Evolutionary conservation across 1,140 invertebrate genomes (phyloP).

Genomic region (Ostrea edulis): DNA sequence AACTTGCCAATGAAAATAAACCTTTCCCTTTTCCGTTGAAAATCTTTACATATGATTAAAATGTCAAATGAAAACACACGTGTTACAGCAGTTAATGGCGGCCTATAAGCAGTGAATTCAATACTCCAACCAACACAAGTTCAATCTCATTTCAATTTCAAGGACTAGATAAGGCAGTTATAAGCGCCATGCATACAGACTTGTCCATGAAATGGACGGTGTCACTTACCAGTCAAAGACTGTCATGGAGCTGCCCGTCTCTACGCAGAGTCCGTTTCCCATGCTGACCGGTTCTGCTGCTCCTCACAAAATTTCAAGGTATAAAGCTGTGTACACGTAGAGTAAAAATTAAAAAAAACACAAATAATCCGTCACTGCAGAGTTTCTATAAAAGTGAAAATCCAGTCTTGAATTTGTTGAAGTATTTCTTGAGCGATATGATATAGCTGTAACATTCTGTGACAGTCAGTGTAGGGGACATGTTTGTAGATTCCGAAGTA

Average conservation of each 20-base stretch:
- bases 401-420: conserved; percentile 26
- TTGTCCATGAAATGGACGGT: neutral
- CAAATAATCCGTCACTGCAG: neutral
- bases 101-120: neutral
- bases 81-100: neutral
- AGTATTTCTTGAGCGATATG: conserved; percentile 15
- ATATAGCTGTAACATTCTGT: neutral
- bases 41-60: neutral
- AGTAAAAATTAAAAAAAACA: neutral
- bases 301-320: neutral
- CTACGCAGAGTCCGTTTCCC: conserved; percentile 59
- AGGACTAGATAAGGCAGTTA: neutral
- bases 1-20: neutral
- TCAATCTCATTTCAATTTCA: neutral
- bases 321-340: neutral
- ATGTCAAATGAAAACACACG: neutral
- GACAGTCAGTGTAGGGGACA: neutral
- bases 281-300: conserved; percentile 22
- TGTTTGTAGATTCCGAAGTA: neutral
- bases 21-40: neutral
- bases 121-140: neutral
- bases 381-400: neutral
- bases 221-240: conserved; percentile 57
- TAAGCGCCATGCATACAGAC: neutral
- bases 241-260: conserved; percentile 60